Base-by-base conservation (phyloP, 92 coral and sea anemone species). In the Parazoanthus darwini region DNA sequence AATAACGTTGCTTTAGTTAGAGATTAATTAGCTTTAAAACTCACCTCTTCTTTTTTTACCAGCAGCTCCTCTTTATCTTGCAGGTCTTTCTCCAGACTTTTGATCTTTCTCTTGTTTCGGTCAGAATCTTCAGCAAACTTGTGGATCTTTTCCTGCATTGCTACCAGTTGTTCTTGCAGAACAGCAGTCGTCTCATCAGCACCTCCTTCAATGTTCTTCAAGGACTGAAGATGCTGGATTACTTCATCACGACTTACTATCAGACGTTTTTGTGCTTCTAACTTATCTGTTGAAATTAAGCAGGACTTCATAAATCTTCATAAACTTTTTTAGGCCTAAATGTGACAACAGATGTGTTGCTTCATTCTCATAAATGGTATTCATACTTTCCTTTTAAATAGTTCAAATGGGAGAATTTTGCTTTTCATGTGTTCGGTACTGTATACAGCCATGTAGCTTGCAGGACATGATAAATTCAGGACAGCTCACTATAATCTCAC, bases 151-250 rank as follows among this genome's bases (percentile, higher is more conserved):
- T 77, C 91, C 43, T 91, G 92, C 98, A 94, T 93, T 5, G 98
- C 94, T 35, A 75, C 89, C 33, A 94, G 74, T 87, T 97, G 99
- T 72, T 97, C 99, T 37, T 92, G 86, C 8, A 97, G 86, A 0
- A 94, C 96, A 10, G 95, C 83, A 35, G 93, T 95, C 42, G 91
- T 90, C 78, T 95, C 98, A 83, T 97, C 99, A 26, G 93, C 87
- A 0, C 98, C 99, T 58, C 99, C 98, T 83, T 92, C 92, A n/a
- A 96, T 94, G 70, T 96, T 95, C 88, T 96, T 96, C 90, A 96
- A 92, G 73, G 96, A 91, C 80, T 97, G 97, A 58, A 97, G 88
- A 63, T 95, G 97, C 42, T 93, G 95, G 38, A 97, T 97, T 38
- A 96, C 99, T 77, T 97, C 98, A 90, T 97, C 99, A 6, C 99